Conservation (phyloP, 2,113 vertebrate species). For the Pogonocichla stellata region DNA sequence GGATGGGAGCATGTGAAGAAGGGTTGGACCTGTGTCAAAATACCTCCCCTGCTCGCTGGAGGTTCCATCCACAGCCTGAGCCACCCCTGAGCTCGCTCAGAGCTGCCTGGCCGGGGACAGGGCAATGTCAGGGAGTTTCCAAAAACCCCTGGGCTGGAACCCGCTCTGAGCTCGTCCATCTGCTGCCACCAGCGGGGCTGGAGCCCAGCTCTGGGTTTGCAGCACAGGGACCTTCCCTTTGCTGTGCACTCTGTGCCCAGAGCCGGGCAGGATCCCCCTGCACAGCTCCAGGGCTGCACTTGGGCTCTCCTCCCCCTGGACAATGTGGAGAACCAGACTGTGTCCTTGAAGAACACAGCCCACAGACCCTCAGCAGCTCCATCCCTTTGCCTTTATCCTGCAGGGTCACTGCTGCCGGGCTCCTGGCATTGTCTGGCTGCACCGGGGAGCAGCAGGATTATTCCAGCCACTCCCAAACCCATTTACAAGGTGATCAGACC, state of each 20-base stretch:
- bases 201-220: neutral
- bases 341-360: neutral
- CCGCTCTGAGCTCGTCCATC: neutral
- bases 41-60: neutral
- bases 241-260: neutral
- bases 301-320: neutral
- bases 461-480: neutral
- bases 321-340: neutral
- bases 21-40: neutral
- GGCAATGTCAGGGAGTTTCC: neutral
- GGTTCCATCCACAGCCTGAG: neutral
- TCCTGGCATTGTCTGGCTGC: neutral
- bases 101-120: neutral
- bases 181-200: accelerated
- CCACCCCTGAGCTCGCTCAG: neutral
- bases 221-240: neutral
- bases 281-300: neutral
- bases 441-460: neutral
- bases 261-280: neutral
- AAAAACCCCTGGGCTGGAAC: neutral
- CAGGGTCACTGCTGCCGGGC: accelerated
- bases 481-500: neutral
- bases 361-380: neutral
- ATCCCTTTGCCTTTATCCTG: neutral
- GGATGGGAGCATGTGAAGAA: neutral